Conservation (phyloP, 2,888 invertebrate genomes). For the Polyploca ridens region DNA sequence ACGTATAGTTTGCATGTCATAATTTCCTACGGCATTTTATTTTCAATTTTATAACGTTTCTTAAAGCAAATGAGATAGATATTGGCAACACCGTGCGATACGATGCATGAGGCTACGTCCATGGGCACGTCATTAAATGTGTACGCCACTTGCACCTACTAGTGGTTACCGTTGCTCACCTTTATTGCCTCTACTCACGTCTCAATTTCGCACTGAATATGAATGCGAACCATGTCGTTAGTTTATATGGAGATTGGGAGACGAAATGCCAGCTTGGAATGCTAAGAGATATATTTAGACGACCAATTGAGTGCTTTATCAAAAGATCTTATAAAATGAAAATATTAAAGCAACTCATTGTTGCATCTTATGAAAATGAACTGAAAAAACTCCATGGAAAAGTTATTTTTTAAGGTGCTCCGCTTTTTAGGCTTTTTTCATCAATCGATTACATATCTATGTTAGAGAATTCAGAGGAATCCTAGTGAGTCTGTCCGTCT, state of each 20-base stretch:
- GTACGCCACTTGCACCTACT: conserved; percentile 38
- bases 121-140: conserved; percentile 42
- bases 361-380: too few species aligned
- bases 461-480: too few species aligned
- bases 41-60: background rate
- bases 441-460: too few species aligned
- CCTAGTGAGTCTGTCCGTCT: too few species aligned
- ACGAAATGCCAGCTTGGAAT: background rate
- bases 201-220: background rate
- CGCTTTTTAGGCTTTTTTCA: too few species aligned
- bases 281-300: background rate
- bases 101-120: conserved; percentile 17
- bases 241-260: background rate
- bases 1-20: too few species aligned
- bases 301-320: too few species aligned
- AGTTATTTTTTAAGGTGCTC: too few species aligned
- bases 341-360: too few species aligned
- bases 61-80: background rate
- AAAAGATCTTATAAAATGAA: too few species aligned
- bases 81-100: conserved; percentile 6
- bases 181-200: background rate
- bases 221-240: background rate
- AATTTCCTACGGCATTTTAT: too few species aligned
- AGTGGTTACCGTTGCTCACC: conserved; percentile 31
- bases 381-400: too few species aligned